Evolutionary conservation across 35 echinoderm and acorn worm species (phyloP).

Genomic region (Nesometra sesokonis): DNA sequence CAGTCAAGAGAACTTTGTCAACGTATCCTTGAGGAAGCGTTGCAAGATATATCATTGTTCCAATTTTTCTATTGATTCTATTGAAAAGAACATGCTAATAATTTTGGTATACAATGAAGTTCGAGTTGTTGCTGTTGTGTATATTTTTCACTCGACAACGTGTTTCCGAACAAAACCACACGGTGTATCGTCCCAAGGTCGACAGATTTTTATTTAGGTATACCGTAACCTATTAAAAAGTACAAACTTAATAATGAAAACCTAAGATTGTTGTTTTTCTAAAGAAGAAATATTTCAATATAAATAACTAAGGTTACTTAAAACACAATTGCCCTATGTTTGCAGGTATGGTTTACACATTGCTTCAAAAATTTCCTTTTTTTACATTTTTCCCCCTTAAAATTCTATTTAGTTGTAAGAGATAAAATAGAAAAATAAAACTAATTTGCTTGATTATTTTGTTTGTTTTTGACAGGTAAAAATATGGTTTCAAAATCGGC

Average conservation of each 20-base stretch:
- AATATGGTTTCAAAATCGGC: not conserved
- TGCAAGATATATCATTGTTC: not conserved
- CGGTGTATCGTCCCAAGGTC: not conserved
- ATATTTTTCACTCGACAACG: not conserved
- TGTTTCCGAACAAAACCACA: not conserved
- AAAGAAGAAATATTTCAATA: no score
- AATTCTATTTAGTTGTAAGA: no score
- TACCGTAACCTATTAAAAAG: not conserved
- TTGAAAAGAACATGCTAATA: not conserved
- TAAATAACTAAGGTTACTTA: no score
- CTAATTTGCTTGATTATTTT: not conserved
- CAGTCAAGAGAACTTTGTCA: not conserved
- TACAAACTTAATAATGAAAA: not conserved
- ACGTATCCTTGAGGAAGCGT: not conserved
- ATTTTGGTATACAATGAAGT: not conserved
- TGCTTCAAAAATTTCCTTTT: no score
- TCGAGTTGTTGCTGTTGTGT: not conserved
- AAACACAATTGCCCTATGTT: no score
- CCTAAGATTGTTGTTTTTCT: no score
- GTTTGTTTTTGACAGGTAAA: not conserved
- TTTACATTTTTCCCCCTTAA: no score
- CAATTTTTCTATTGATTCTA: not conserved
- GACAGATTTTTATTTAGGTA: not conserved
- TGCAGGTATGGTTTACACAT: no score
- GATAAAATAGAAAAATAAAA: no score